Percentiles rank a stretch among this genome's conserved stretches.
These are phyloP conservation scores for Streptopelia turtur DNA, from an alignment of 2,797 vertebrate genomes.

Conservation along the genomic window DNA sequence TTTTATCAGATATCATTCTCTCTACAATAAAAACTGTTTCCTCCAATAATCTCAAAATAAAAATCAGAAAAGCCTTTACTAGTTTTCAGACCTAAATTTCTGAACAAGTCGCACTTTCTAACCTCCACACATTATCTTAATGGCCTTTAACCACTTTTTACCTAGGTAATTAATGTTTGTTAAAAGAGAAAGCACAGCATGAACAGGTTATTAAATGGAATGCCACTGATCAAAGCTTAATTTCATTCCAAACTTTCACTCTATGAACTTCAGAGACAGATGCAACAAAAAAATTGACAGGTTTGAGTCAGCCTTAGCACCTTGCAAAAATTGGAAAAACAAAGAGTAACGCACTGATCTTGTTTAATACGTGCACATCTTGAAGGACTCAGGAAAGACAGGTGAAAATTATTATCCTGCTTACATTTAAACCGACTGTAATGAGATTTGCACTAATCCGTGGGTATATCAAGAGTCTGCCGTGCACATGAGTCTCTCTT, in stretches of 20 bases:
- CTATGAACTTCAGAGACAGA: neutral
- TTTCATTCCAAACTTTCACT: neutral
- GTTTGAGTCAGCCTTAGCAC: neutral
- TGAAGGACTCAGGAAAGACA: neutral
- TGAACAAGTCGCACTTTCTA: neutral
- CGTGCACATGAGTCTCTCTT: neutral
- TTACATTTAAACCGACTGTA: neutral
- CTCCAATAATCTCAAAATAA: neutral
- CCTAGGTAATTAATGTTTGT: neutral
- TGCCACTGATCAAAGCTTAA: neutral
- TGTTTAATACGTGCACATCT: neutral
- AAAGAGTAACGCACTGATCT: neutral
- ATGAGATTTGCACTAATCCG: neutral
- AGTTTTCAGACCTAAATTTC: neutral
- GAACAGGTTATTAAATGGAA: neutral
- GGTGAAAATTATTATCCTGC: constrained; percentile 1
- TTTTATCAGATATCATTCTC: neutral
- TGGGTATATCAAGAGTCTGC: neutral
- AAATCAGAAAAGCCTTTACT: neutral
- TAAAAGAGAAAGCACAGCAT: neutral
- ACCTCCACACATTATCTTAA: neutral
- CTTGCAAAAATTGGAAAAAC: neutral
- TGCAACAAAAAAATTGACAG: fast-evolving
- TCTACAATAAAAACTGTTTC: neutral
- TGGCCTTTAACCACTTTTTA: neutral